phyloP scores from a whole-genome alignment of 2,797 vertebrate species.

The Ptychadena robeensis region DNA sequence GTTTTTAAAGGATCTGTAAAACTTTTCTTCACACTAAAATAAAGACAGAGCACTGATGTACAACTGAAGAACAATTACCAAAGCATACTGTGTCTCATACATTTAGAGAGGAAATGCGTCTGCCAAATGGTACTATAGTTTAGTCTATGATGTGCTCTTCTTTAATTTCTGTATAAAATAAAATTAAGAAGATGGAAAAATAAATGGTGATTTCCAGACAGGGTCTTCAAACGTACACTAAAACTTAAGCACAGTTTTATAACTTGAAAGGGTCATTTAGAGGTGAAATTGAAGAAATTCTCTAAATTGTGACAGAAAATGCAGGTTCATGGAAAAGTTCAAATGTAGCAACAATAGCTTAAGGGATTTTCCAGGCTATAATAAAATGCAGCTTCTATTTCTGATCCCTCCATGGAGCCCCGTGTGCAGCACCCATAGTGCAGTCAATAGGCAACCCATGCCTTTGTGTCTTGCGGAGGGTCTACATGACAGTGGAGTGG shows the following conservation, averaged over 20 bases:
- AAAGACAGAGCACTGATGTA: conserved; percentile 17
- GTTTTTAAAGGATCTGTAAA: conserved; percentile 39
- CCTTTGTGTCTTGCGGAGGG: neutral
- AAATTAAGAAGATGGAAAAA: conserved; percentile 58
- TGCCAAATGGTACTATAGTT: conserved; percentile 57
- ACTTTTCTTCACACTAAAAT: conserved; percentile 25
- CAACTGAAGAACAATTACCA: conserved; percentile 31
- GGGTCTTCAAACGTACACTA: conserved; percentile 33
- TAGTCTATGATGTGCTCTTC: conserved; percentile 49
- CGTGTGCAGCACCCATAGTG: neutral
- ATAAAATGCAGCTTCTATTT: neutral
- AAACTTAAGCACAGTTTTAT: conserved; percentile 42
- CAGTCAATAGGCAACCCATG: neutral
- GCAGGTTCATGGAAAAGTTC: neutral
- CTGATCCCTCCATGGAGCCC: neutral
- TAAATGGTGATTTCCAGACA: conserved; percentile 53
- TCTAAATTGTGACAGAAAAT: neutral
- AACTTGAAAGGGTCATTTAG: conserved; percentile 32
- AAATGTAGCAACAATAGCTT: neutral
- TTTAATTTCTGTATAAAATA: conserved; percentile 60
- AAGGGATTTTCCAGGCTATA: neutral
- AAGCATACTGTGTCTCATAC: conserved; percentile 45
- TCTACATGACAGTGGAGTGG: neutral
- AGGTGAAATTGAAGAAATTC: conserved; percentile 20
- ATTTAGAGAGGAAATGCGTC: conserved; percentile 50